phyloP scores from a whole-genome alignment of 2,888 invertebrate genomes.

The Drosophila mercatorum region DNA sequence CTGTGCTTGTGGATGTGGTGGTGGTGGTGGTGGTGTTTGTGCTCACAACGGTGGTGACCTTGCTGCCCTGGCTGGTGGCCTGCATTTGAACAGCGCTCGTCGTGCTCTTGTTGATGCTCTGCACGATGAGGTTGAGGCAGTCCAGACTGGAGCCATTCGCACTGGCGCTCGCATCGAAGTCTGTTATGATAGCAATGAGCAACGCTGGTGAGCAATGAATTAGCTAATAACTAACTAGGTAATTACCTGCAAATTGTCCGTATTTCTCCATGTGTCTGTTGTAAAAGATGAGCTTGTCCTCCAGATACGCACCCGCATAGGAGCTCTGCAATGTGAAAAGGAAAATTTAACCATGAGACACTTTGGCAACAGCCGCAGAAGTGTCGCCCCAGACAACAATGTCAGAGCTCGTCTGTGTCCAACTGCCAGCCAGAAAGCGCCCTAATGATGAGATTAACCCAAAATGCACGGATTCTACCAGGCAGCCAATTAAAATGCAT shows the following conservation, averaged over 20 bases:
- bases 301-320: constrained; percentile 84
- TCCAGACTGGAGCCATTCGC: constrained; percentile 87
- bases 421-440: constrained; percentile 63
- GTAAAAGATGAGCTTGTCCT: constrained; percentile 83
- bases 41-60: constrained; percentile 10
- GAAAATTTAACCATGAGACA: constrained; percentile 17
- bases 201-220: neutral
- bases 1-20: constrained; percentile 18
- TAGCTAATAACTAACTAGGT: constrained; percentile 3
- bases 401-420: constrained; percentile 53
- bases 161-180: constrained; percentile 83
- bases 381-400: constrained; percentile 58
- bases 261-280: constrained; percentile 82
- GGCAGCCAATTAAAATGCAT: constrained; percentile 83
- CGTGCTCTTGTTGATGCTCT: constrained; percentile 86
- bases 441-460: constrained; percentile 81
- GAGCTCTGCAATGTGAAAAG: constrained; percentile 76
- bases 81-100: constrained; percentile 36
- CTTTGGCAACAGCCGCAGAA: constrained; percentile 25
- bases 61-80: constrained; percentile 30
- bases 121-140: constrained; percentile 89
- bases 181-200: constrained; percentile 71
- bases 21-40: constrained; percentile 16
- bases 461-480: constrained; percentile 56
- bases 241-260: constrained; percentile 82